These are phyloP conservation scores for Nemapogon koenigi DNA, from an alignment of 2,888 invertebrate species.

Conservation along the genomic window DNA sequence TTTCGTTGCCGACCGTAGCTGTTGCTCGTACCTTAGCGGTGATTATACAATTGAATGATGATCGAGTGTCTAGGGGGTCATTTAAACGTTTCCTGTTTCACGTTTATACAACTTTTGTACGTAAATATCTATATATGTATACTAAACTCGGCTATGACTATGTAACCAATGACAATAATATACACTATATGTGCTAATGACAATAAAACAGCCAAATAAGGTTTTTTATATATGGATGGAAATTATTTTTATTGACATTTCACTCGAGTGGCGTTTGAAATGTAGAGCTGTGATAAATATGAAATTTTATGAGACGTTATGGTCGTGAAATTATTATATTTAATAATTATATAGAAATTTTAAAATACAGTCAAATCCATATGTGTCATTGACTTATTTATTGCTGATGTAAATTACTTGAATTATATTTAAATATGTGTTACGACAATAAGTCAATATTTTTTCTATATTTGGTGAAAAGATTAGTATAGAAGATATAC, in stretches of 20 bases:
- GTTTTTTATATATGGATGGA: slow-evolving; percentile 22
- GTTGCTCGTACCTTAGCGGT: too few relatives aligned
- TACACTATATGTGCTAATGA: background rate
- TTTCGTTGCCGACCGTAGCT: too few relatives aligned
- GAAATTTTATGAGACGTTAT: slow-evolving; percentile 15
- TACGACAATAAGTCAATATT: too few relatives aligned
- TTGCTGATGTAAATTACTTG: too few relatives aligned
- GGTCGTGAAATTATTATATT: background rate
- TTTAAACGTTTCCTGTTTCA: too few relatives aligned
- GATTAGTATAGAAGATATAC: background rate
- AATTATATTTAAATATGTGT: too few relatives aligned
- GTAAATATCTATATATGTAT: background rate
- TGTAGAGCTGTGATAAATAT: slow-evolving; percentile 24
- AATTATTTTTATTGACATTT: slow-evolving; percentile 36
- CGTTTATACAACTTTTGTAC: too few relatives aligned
- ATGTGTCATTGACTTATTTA: too few relatives aligned
- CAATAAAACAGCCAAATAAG: background rate
- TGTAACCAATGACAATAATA: slow-evolving; percentile 18
- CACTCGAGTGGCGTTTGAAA: slow-evolving; percentile 37
- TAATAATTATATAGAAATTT: background rate
- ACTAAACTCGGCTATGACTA: slow-evolving; percentile 5
- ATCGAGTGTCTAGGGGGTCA: too few relatives aligned
- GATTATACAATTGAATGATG: too few relatives aligned
- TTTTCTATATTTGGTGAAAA: background rate
- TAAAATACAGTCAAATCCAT: too few relatives aligned